Base-by-base conservation (phyloP, 1,140 invertebrate genomes). In the Rhagoletis pomonella region DNA sequence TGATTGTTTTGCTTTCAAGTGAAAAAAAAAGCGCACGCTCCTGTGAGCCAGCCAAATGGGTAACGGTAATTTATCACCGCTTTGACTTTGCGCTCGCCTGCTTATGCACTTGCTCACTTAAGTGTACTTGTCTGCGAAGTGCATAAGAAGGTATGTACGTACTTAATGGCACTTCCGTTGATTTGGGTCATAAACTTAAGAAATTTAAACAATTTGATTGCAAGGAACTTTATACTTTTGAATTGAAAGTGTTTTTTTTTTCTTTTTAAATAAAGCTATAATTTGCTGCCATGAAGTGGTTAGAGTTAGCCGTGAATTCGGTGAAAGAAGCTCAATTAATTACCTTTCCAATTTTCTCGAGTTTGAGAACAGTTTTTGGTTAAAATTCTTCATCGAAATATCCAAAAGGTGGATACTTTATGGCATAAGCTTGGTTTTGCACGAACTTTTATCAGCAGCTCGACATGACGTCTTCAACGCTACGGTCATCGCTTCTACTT, bases 121-220 rank as follows among this genome's bases (percentile, higher is more conserved):
- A 81, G 73, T 81, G 73, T 29, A 73, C 47, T 29, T 50, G 73
- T 17, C 12, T 55, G 73, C 50, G 73, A 55, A 81, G 3, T 17
- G 12, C 73, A 17, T 62, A 29, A 29, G 1, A 29, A 29, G 29
- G 29, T 29, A 29, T 29, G 29, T 29, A 17, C 60, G 47, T 81
- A 29, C 73, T 81, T 81, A 81, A 55, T 81, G 73, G 73, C 47
- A 81, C 73, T 81, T 81, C 73, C 47, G 73, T 81, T 55, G 73
- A 81, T 81, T 81, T 81, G 73, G 73, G 73, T 81, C 42, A 55
- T 81, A 81, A 81, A 55, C n/a, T 81, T 81, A 55, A 58, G 47
- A 81, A 81, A 81, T 81, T 81, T 81, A 81, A 81, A 81, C 73
- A 81, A 81, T 81, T 81, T 55, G 73, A 81, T 81, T 81, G 4